Evolutionary conservation across 1,140 invertebrate genomes (phyloP).

Genomic region (Zaprionus lachaisei): DNA sequence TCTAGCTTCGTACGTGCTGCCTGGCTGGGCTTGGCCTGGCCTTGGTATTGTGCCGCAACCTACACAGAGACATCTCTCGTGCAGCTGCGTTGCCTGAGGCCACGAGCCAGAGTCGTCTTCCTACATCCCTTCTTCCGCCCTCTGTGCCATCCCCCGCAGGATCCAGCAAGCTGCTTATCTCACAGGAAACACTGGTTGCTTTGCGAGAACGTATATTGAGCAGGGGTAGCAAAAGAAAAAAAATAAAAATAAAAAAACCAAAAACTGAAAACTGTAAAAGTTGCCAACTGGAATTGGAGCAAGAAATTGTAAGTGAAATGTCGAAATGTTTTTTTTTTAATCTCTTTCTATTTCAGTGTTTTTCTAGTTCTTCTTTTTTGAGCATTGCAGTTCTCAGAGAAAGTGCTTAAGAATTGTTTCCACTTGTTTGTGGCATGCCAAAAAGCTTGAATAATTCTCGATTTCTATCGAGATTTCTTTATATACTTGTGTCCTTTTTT

Average conservation of each 20-base stretch:
- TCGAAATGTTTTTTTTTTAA: conserved; percentile 40
- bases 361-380: conserved; percentile 32
- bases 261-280: conserved; percentile 37
- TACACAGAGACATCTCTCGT: conserved; percentile 12
- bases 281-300: conserved; percentile 72
- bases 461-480: conserved; percentile 29
- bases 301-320: conserved; percentile 71
- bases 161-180: conserved; percentile 69
- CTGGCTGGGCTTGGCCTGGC: conserved; percentile 40
- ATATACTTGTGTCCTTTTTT: neutral
- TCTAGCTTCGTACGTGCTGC: conserved; percentile 62
- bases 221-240: neutral
- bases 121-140: neutral
- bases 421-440: conserved; percentile 65
- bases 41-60: conserved; percentile 22
- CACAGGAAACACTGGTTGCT: conserved; percentile 79
- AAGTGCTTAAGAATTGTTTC: conserved; percentile 53
- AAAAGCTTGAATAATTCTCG: conserved; percentile 33
- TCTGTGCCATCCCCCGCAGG: conserved; percentile 5
- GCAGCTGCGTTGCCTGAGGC: conserved; percentile 27
- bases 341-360: neutral
- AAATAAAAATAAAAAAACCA: conserved; percentile 1
- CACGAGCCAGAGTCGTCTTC: conserved; percentile 1
- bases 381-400: conserved; percentile 42
- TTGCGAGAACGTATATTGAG: conserved; percentile 29